Evolutionary conservation across 2,113 vertebrate genomes (phyloP), one percentile per base, ranked within the genome.

Genomic region (Pterocles burchelli): DNA sequence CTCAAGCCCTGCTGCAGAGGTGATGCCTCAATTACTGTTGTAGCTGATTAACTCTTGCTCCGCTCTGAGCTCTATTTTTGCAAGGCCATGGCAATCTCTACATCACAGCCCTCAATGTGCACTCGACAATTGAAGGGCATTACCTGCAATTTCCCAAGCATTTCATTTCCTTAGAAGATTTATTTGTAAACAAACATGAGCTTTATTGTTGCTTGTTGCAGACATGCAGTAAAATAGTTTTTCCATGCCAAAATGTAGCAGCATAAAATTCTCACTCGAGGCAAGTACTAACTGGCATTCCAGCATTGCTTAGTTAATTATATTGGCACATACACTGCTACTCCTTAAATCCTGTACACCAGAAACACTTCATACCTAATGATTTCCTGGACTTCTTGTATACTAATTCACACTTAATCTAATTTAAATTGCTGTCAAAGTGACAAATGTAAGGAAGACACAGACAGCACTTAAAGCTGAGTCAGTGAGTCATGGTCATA

Each of bases 131-230:
- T 36, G 54, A 90, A 66, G 36, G 82, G 12, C 73, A 73, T 94
- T 97, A 96, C 93, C 94, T 96, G 85, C 78, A 91, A 75, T 97
- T 95, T 97, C 66, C 90, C 76, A 84, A 95, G 49, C 70, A 83
- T 95, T 96, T 96, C 4, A 96, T 97, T 96, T 94, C 95, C 85
- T 78, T n/a, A 17, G 65, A 82, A 97, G 96, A 97, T 97, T 97
- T 96, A 97, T 97, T 95, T 90, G 93, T 93, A 96, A 97, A 96
- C 91, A 96, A 94, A 89, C 59, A 84, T 28, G 76, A 82, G 51
- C 54, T 95, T 95, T 96, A 96, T 90, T 95, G 89, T 93, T 74
- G 66, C 82, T 68, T 81, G 58, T 87, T 89, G 70, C 55, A 93
- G 80, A 89, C 76, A 80, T 0, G 1, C 73, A 22, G 45, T 96